Conservation (phyloP, 2,113 vertebrate species). For the Toxostoma redivivum region DNA sequence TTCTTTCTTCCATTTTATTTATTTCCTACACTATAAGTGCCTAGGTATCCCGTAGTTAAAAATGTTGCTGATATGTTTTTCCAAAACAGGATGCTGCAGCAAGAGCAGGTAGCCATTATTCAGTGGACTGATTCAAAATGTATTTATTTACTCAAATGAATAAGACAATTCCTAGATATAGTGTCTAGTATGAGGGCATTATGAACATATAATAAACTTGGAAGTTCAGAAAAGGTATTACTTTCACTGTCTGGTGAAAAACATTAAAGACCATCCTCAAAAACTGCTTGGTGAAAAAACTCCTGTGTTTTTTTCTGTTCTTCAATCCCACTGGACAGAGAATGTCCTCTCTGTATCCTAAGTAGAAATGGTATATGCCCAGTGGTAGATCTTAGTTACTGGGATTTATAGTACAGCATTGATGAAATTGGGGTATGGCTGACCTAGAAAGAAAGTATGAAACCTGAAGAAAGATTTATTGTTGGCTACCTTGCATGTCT, state of each 20-base stretch:
- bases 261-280: neutral
- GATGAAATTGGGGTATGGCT: neutral
- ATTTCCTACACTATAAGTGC: neutral
- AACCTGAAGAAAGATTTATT: neutral
- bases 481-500: neutral
- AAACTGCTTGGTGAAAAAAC: neutral
- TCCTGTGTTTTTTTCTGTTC: fast-evolving
- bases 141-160: neutral
- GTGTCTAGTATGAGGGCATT: neutral
- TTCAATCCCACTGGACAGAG: neutral
- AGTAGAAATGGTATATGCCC: neutral
- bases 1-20: neutral
- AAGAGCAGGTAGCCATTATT: neutral
- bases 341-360: neutral
- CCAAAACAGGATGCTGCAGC: neutral
- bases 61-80: neutral
- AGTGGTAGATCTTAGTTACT: neutral
- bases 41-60: neutral
- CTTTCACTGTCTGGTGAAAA: neutral
- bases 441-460: neutral
- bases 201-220: neutral
- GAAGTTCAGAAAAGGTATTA: neutral
- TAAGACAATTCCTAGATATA: neutral
- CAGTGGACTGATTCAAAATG: neutral
- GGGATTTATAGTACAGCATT: neutral